Evolutionary conservation across 2,113 vertebrate species (phyloP), one percentile per base, ranked within the genome.

Genomic region (Xiphophorus maculatus): DNA sequence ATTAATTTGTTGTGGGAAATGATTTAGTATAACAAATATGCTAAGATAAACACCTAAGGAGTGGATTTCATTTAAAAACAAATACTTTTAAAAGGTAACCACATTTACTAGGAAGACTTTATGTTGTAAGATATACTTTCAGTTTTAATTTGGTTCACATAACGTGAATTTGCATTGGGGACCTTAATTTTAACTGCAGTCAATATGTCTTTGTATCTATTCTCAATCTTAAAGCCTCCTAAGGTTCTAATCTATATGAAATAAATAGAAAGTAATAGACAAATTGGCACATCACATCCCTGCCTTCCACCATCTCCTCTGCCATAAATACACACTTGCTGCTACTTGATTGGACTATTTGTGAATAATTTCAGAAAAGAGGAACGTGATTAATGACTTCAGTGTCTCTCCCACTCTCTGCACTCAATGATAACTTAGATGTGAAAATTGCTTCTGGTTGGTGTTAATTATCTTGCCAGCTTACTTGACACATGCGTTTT

Each of bases 381-480:
- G 84, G 88, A 89, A 91, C 90, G 84, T 90, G 83, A 94, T 94
- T 91, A 90, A 92, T 92, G 91, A 91, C 88, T 88, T 78, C 69
- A 87, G 76, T 88, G 77, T 89, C 87, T 80, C 86, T 87, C 82
- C 86, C 69, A 78, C 87, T 84, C 85, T 81, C 79, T 85, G 87
- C 77, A 76, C 79, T 88, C 84, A 79, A 84, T 91, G 90, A 91
- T 92, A 93, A 90, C 87, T 90, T 91, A 85, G 90, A 93, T 90
- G 88, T 82, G 88, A 90, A 94, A 93, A 93, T 93, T 92, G 92
- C 91, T 92, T 88, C 87, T 91, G 88, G 89, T 92, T 92, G 88
- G 82, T 90, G 85, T 93, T 94, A 93, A 95, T 94, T 90, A 93
- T 93, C 84, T 89, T 92, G 89, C 92, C 92, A 93, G 82, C 85